A percentile compares a stretch with the other conserved stretches of the same genome.
phyloP scores from a whole-genome alignment of 2,113 vertebrate species.

The Chaetops frenatus region DNA sequence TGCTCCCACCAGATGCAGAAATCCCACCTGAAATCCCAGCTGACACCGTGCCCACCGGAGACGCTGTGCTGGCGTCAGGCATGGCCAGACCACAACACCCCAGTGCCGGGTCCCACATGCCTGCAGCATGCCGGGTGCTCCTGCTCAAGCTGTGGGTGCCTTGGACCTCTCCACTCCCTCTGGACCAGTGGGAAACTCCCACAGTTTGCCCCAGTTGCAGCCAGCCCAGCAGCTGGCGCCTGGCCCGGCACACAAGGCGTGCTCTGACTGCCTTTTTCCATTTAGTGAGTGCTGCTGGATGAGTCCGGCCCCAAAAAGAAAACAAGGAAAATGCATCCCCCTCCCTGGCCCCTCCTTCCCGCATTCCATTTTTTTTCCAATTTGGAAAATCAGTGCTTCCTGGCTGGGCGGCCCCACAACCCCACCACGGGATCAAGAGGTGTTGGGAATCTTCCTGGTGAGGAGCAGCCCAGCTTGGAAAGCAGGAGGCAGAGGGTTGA shows the following conservation, averaged over 20 bases:
- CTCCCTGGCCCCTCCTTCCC: not conserved
- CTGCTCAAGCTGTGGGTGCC: accelerated
- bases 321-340: constrained; percentile 23
- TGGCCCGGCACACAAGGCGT: not conserved
- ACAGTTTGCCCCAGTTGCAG: not conserved
- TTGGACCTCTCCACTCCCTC: not conserved
- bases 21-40: not conserved
- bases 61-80: accelerated
- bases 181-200: not conserved
- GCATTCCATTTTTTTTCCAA: not conserved
- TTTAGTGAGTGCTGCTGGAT: not conserved
- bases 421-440: not conserved
- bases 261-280: constrained; percentile 50
- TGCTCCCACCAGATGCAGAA: not conserved
- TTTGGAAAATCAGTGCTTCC: constrained; percentile 22
- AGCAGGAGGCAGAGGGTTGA: not conserved
- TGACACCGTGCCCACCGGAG: not conserved
- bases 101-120: not conserved
- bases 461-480: not conserved
- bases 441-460: not conserved
- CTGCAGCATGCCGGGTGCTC: not conserved
- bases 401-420: not conserved
- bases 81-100: not conserved
- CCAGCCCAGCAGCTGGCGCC: not conserved
- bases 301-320: not conserved